Conservation (phyloP, 2,888 invertebrate species). For the Coelogynopora nodosa region DNA sequence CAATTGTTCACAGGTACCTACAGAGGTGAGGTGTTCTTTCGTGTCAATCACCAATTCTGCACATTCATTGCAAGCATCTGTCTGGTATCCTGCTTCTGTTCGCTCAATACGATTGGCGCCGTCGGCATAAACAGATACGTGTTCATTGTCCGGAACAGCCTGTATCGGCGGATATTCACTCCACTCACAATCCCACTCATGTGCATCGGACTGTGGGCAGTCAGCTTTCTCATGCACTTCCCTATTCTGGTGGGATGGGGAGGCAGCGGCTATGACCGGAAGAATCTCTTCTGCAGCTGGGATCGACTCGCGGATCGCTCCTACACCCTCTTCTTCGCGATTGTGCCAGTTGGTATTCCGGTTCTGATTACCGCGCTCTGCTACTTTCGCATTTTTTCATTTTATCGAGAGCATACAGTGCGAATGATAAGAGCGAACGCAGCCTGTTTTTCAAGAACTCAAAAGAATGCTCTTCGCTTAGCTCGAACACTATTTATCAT, state of each 20-base stretch:
- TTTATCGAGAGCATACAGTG: not conserved
- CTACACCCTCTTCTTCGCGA: slow-evolving; percentile 49
- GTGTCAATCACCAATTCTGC: slow-evolving; percentile 47
- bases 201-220: slow-evolving; percentile 48
- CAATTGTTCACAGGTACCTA: no score
- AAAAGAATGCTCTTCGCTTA: slow-evolving; percentile 42
- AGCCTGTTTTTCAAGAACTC: slow-evolving; percentile 15
- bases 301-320: slow-evolving; percentile 48
- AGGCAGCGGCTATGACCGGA: slow-evolving; percentile 49
- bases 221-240: slow-evolving; percentile 49
- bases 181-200: slow-evolving; percentile 46
- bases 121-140: slow-evolving; percentile 49
- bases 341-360: slow-evolving; percentile 47
- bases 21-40: slow-evolving; percentile 48
- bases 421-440: not conserved
- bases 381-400: slow-evolving; percentile 47
- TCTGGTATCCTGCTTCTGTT: slow-evolving; percentile 49
- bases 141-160: slow-evolving; percentile 47
- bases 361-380: slow-evolving; percentile 47
- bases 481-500: slow-evolving; percentile 48
- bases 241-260: slow-evolving; percentile 50
- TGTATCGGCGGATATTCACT: slow-evolving; percentile 47
- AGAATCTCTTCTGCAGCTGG: slow-evolving; percentile 50
- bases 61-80: slow-evolving; percentile 49
- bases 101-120: slow-evolving; percentile 49